Evolutionary conservation across 2,888 invertebrate genomes (phyloP).

Genomic region (Sphinx pinastri): DNA sequence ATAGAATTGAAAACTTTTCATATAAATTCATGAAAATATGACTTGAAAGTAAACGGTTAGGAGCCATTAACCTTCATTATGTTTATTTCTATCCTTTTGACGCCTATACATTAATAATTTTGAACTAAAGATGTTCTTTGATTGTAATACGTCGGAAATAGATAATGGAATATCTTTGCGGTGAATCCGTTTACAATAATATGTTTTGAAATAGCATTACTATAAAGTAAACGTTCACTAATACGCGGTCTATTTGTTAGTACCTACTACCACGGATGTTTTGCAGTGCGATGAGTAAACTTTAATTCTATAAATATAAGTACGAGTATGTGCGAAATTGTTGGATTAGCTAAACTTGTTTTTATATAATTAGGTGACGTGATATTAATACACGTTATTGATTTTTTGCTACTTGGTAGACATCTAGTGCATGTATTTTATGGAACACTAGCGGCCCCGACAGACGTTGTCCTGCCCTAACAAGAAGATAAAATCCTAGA

Average conservation of each 20-base stretch:
- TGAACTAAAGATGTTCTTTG: slow-evolving; percentile 1
- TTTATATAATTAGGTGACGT: not conserved
- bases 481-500: no score
- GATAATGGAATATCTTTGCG: not conserved
- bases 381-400: not conserved
- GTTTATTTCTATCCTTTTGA: slow-evolving; percentile 11
- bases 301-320: not conserved
- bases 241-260: not conserved
- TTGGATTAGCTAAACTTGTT: not conserved
- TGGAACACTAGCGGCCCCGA: not conserved
- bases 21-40: slow-evolving; percentile 23
- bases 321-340: not conserved
- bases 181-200: slow-evolving; percentile 15
- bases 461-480: no score
- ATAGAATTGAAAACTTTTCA: slow-evolving; percentile 24
- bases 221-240: slow-evolving; percentile 10
- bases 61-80: slow-evolving; percentile 19
- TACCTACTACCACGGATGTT: not conserved
- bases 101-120: slow-evolving; percentile 2
- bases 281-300: not conserved
- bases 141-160: not conserved
- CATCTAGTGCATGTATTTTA: not conserved
- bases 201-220: slow-evolving; percentile 4
- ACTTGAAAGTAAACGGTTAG: slow-evolving; percentile 17
- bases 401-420: not conserved